Percentiles rank a stretch among this genome's conserved stretches.
Conservation (phyloP, 2,113 vertebrate species). For the Turdus rufiventris region DNA sequence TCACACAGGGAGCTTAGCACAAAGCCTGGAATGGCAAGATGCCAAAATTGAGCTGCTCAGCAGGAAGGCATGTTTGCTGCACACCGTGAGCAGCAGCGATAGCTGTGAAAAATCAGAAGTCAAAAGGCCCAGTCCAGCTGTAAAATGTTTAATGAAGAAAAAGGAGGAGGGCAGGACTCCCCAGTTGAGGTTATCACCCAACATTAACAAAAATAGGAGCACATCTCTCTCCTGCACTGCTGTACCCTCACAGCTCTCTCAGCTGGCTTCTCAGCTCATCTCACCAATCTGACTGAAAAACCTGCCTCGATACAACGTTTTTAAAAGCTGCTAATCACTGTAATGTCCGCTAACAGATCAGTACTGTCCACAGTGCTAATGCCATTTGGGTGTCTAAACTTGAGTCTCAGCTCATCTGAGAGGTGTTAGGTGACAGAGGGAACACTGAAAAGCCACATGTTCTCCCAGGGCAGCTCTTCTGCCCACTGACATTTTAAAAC, state of each 20-base stretch:
- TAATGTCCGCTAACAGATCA: not conserved
- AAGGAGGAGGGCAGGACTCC: not conserved
- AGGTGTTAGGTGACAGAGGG: not conserved
- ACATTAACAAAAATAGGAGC: not conserved
- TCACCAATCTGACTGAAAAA: not conserved
- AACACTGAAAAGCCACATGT: not conserved
- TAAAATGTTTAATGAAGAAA: not conserved
- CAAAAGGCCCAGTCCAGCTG: not conserved
- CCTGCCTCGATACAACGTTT: not conserved
- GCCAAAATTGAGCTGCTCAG: not conserved
- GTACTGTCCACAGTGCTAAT: not conserved
- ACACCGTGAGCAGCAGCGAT: fast-evolving
- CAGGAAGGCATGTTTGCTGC: not conserved
- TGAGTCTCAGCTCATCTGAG: not conserved
- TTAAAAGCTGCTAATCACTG: not conserved
- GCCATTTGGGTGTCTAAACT: not conserved
- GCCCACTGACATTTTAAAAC: slow-evolving; percentile 59
- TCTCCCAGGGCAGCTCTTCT: slow-evolving; percentile 40
- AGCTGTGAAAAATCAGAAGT: not conserved
- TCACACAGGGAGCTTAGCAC: not conserved
- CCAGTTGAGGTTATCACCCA: not conserved
- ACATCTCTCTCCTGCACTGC: not conserved
- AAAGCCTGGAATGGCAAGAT: not conserved
- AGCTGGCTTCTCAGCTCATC: not conserved
- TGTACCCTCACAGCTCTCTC: not conserved